Percentiles rank a stretch among this genome's conserved stretches.
phyloP scores from a whole-genome alignment of 2,888 invertebrate genomes.

The Pristionchus arcanus region DNA sequence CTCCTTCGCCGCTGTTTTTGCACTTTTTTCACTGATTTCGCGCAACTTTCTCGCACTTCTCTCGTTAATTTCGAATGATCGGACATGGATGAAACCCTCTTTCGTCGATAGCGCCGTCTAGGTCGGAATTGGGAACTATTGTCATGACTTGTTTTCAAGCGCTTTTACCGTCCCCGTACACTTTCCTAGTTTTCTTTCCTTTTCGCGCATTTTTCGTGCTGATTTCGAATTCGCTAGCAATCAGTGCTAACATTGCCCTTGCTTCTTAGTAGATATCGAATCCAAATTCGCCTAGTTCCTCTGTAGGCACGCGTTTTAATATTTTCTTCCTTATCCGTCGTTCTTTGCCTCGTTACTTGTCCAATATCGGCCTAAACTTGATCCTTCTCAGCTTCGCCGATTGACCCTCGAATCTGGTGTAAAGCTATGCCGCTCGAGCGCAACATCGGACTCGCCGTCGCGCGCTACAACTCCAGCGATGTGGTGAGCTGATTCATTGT shows the following conservation, averaged over 20 bases:
- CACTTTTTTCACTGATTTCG: background rate
- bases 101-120: no score
- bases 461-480: slow-evolving; percentile 21
- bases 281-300: background rate
- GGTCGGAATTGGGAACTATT: no score
- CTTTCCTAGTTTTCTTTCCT: background rate
- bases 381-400: no score
- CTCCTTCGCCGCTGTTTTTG: background rate
- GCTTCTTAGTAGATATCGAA: background rate
- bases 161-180: background rate
- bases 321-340: background rate
- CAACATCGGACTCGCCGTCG: slow-evolving; percentile 9
- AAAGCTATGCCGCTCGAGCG: slow-evolving; percentile 12
- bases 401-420: background rate
- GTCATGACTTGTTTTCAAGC: background rate
- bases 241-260: background rate
- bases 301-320: background rate
- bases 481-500: background rate
- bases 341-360: background rate
- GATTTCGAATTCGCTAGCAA: background rate
- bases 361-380: background rate
- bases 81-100: no score
- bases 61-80: no score
- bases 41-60: no score
- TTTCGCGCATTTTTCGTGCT: background rate